Percentiles rank a stretch among this genome's conserved stretches.
Evolutionary conservation across 2,113 vertebrate species (phyloP).

Genomic region (Callithrix jacchus): DNA sequence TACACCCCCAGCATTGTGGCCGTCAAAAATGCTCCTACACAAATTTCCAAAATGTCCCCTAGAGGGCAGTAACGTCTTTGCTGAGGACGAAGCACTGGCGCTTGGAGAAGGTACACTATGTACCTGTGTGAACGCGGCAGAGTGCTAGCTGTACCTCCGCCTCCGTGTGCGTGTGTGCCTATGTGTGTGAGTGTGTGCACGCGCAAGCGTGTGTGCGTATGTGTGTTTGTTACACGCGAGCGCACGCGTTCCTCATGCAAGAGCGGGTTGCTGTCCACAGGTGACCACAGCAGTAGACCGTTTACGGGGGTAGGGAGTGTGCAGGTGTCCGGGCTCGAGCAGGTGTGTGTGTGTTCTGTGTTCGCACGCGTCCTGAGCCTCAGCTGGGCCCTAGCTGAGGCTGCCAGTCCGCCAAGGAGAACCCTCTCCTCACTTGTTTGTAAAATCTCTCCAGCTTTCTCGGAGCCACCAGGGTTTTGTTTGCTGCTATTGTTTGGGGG

Average conservation of each 20-base stretch:
- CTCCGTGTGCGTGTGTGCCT: not conserved
- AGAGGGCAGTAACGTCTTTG: slow-evolving; percentile 44
- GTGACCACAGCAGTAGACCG: not conserved
- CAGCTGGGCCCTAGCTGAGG: not conserved
- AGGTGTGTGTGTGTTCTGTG: not conserved
- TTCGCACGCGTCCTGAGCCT: not conserved
- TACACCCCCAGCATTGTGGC: not conserved
- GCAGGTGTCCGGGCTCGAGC: not conserved
- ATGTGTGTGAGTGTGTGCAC: too few species aligned
- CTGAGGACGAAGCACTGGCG: not conserved
- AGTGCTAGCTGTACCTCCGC: not conserved
- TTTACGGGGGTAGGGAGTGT: not conserved
- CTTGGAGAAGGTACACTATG: not conserved
- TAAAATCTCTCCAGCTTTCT: not conserved
- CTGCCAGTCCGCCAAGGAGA: not conserved
- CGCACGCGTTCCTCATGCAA: not conserved
- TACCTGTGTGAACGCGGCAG: not conserved
- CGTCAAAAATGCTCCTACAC: slow-evolving; percentile 3
- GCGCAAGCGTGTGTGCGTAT: too few species aligned
- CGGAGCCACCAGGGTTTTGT: not conserved
- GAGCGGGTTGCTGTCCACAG: not conserved
- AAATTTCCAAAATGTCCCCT: slow-evolving; percentile 41
- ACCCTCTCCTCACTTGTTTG: not conserved
- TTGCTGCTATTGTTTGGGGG: not conserved
- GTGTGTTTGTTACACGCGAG: too few species aligned